A percentile compares a stretch with the other conserved stretches of the same genome.
Conservation (phyloP, 2,888 invertebrate genomes). For the Lomographa bimaculata region DNA sequence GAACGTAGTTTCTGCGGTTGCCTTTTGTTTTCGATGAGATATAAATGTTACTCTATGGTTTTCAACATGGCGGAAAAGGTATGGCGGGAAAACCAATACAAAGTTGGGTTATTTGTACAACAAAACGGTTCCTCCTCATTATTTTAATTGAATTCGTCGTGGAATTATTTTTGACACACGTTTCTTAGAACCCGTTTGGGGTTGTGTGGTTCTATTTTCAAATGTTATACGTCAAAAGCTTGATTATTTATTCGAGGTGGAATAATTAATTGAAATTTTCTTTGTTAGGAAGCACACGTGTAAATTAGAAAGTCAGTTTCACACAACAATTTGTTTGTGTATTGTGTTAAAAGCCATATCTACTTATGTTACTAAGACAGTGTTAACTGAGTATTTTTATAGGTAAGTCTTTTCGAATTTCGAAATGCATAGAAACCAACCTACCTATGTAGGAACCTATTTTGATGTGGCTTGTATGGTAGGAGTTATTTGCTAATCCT, state of each 20-base stretch:
- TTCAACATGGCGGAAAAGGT: constrained; percentile 25
- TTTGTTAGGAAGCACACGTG: constrained; percentile 32
- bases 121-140: constrained; percentile 53
- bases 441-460: too few relatives aligned
- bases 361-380: too few relatives aligned
- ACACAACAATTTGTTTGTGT: constrained; percentile 22
- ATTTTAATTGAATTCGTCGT: constrained; percentile 65
- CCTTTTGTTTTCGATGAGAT: constrained; percentile 32
- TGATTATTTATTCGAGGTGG: constrained; percentile 32
- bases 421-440: too few relatives aligned
- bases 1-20: constrained; percentile 32
- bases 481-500: too few relatives aligned
- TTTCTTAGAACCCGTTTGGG: constrained; percentile 69
- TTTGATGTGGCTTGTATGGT: too few relatives aligned
- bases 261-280: constrained; percentile 31
- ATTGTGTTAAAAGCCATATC: constrained; percentile 1
- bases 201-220: constrained; percentile 40
- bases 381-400: too few relatives aligned
- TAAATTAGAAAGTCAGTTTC: constrained; percentile 36
- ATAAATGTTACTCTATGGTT: constrained; percentile 24
- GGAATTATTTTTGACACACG: constrained; percentile 68
- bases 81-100: constrained; percentile 36
- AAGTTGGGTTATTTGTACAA: constrained; percentile 28
- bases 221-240: constrained; percentile 27
- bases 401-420: too few relatives aligned